Evolutionary conservation across 2,113 vertebrate genomes (phyloP).

Genomic region (Rhinogobius similis): DNA sequence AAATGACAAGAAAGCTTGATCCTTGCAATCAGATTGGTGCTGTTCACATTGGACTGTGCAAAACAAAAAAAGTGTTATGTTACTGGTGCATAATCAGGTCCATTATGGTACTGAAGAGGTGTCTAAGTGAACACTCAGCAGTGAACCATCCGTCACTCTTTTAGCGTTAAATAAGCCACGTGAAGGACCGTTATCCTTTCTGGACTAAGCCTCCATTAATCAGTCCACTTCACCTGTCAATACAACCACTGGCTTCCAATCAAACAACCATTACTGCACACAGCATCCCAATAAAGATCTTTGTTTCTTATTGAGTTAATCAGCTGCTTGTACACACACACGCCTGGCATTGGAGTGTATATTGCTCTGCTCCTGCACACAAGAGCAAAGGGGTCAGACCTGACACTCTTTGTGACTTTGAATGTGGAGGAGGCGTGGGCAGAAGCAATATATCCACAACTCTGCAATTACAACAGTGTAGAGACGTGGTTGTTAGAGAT

Average conservation of each 20-base stretch:
- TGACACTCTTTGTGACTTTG: slow-evolving; percentile 40
- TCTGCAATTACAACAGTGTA: slow-evolving; percentile 53
- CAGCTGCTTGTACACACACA: slow-evolving; percentile 49
- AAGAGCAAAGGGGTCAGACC: slow-evolving; percentile 56
- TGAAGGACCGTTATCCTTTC: slow-evolving; percentile 79
- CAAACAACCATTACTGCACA: slow-evolving; percentile 74
- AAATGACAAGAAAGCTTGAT: not conserved
- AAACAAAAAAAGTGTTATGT: not conserved
- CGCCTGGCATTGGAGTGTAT: slow-evolving; percentile 43
- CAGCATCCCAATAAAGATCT: slow-evolving; percentile 72
- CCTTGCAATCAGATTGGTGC: not conserved
- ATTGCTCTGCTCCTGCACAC: slow-evolving; percentile 35
- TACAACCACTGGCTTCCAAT: slow-evolving; percentile 74
- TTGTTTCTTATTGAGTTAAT: slow-evolving; percentile 76
- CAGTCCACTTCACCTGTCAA: slow-evolving; percentile 79
- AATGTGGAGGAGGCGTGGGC: slow-evolving; percentile 54
- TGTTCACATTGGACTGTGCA: not conserved
- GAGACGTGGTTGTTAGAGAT: slow-evolving; percentile 48
- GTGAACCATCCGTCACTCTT: slow-evolving; percentile 68
- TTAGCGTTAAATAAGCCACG: slow-evolving; percentile 76
- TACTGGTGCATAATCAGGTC: slow-evolving; percentile 60
- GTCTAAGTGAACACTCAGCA: slow-evolving; percentile 43
- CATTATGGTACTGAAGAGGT: slow-evolving; percentile 48
- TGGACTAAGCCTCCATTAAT: slow-evolving; percentile 82
- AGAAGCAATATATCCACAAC: slow-evolving; percentile 49